Conservation (phyloP, 2,113 vertebrate genomes). For the Crotalus horridus region DNA sequence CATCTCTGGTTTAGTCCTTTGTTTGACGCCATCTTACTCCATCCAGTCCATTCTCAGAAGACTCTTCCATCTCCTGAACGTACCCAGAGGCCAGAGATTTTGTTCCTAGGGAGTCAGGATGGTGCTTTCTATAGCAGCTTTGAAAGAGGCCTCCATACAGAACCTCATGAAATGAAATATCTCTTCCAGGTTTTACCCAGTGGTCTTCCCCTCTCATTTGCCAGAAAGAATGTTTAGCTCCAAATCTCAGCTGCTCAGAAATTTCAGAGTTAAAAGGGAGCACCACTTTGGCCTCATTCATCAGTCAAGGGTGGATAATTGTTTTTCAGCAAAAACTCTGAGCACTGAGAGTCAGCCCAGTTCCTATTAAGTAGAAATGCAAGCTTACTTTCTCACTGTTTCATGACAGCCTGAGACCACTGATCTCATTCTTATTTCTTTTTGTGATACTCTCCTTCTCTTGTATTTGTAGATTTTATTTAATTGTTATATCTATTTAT, state of each 20-base stretch:
- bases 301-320: not conserved
- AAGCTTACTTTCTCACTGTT: not conserved
- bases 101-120: not conserved
- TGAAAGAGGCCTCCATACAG: not conserved
- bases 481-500: not conserved
- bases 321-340: not conserved
- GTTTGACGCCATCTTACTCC: not conserved
- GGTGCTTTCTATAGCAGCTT: not conserved
- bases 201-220: not conserved
- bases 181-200: not conserved
- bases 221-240: not conserved
- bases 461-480: not conserved
- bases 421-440: not conserved
- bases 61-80: not conserved
- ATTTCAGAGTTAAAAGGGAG: not conserved
- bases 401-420: not conserved
- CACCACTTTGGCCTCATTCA: not conserved
- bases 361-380: not conserved
- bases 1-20: not conserved
- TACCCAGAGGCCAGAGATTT: not conserved
- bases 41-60: not conserved
- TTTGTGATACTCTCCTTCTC: not conserved
- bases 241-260: not conserved
- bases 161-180: not conserved
- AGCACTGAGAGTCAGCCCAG: not conserved